phyloP scores from a whole-genome alignment of 2,113 vertebrate species.

The Rhagologus leucostigma region DNA sequence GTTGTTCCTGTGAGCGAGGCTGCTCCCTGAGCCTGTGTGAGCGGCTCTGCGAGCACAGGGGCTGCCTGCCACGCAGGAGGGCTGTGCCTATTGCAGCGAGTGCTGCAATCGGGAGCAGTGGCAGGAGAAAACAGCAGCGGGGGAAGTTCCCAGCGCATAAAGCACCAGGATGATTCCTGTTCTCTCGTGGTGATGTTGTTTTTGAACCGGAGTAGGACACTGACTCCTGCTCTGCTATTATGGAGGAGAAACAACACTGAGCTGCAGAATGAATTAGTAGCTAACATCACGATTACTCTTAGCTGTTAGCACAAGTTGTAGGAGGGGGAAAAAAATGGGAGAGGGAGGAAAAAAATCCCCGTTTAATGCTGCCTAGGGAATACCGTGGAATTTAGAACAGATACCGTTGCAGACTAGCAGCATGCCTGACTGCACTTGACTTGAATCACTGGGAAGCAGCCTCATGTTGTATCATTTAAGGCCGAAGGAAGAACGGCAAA shows the following conservation, averaged over 20 bases:
- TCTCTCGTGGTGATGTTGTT: background rate
- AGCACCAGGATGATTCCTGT: background rate
- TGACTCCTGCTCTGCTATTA: conserved; percentile 13
- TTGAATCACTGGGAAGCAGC: conserved; percentile 63
- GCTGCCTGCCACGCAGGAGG: conserved; percentile 33
- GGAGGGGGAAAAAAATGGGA: background rate
- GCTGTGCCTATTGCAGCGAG: conserved; percentile 36
- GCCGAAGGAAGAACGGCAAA: conserved; percentile 50
- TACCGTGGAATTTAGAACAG: conserved; percentile 58
- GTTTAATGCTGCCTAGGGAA: conserved; percentile 56
- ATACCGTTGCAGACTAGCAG: conserved; percentile 61
- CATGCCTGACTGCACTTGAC: conserved; percentile 71
- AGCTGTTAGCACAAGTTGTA: conserved; percentile 66
- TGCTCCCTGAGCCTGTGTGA: background rate
- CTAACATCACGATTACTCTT: conserved; percentile 53
- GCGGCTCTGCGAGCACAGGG: background rate
- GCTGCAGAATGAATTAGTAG: conserved; percentile 59
- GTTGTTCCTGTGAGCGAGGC: background rate
- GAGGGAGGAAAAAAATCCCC: background rate
- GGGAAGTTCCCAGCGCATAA: conserved; percentile 53
- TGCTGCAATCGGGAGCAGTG: conserved; percentile 57
- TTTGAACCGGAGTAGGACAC: background rate
- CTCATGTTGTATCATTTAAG: conserved; percentile 41
- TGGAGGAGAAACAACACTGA: conserved; percentile 30
- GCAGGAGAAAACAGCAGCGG: conserved; percentile 17